Conservation (phyloP, 2,797 vertebrate genomes). For the Phataginus tetradactyla region DNA sequence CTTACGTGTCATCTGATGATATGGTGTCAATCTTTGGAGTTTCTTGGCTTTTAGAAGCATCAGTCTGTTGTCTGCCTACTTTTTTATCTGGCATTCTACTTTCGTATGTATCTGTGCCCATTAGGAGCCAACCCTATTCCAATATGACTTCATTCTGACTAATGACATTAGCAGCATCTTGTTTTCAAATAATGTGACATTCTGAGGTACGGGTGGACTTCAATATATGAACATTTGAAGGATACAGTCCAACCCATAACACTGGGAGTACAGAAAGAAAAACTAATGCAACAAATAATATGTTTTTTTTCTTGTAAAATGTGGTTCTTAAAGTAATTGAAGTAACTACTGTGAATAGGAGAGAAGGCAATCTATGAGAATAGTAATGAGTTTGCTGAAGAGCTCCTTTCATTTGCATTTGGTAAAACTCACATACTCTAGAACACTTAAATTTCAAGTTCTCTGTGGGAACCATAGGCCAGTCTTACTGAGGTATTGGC, state of each 20-base stretch:
- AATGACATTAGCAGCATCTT: neutral
- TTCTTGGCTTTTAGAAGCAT: neutral
- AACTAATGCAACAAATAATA: neutral
- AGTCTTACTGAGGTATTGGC: neutral
- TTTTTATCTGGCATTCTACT: neutral
- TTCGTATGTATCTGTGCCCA: neutral
- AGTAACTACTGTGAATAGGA: neutral
- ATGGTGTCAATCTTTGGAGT: neutral
- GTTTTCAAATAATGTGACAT: neutral
- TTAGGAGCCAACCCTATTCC: neutral
- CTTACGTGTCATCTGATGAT: neutral
- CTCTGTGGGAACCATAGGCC: neutral
- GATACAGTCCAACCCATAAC: neutral
- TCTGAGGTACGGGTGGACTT: neutral
- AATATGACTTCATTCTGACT: neutral
- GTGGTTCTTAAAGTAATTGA: neutral
- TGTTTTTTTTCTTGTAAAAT: neutral
- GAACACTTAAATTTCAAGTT: neutral
- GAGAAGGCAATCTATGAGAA: neutral
- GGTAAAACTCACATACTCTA: neutral
- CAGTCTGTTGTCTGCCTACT: neutral
- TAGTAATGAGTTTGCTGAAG: neutral
- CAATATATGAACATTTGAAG: neutral
- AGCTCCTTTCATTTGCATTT: neutral
- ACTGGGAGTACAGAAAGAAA: neutral